Percentiles rank a stretch among this genome's conserved stretches.
These are phyloP conservation scores for Drosophila hydei DNA, from an alignment of 1,140 invertebrate species.

Conservation along the genomic window DNA sequence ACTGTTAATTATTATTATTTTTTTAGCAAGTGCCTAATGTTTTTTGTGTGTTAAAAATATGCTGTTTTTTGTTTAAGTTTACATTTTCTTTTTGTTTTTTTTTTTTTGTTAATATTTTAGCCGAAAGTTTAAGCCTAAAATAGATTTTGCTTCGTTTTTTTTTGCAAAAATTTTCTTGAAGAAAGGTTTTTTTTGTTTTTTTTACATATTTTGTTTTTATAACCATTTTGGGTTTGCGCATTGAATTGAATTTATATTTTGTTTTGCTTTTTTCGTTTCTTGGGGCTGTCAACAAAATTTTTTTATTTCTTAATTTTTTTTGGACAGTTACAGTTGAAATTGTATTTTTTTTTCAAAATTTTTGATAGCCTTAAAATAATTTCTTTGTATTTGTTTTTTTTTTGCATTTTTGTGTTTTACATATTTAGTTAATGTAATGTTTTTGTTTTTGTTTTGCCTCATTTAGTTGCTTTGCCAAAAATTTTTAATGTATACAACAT, in stretches of 20 bases:
- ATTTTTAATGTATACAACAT: constrained; percentile 67
- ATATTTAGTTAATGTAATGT: constrained; percentile 53
- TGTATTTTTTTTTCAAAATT: constrained; percentile 58
- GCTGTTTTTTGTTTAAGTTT: constrained; percentile 23
- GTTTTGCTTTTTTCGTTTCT: constrained; percentile 42
- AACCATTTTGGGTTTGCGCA: constrained; percentile 56
- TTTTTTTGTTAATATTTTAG: constrained; percentile 53
- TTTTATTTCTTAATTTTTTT: constrained; percentile 6
- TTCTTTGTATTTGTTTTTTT: constrained; percentile 68
- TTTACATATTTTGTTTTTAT: constrained; percentile 59
- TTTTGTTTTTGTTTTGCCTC: constrained; percentile 61
- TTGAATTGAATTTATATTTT: constrained; percentile 50
- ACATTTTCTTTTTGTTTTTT: constrained; percentile 38
- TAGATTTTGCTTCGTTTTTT: constrained; percentile 52
- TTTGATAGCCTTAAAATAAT: constrained; percentile 78
- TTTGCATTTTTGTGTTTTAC: constrained; percentile 49
- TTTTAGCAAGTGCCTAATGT: constrained; percentile 61
- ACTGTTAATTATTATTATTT: constrained; percentile 35
- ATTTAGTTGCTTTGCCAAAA: constrained; percentile 81
- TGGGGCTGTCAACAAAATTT: constrained; percentile 46
- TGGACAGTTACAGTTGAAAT: constrained; percentile 51
- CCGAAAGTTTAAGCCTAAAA: constrained; percentile 79
- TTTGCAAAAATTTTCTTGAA: constrained; percentile 64
- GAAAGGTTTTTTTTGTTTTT: constrained; percentile 56
- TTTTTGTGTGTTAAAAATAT: constrained; percentile 51